Conservation (phyloP, 2,113 vertebrate species). For the Pseudolaguvia tuberculata region DNA sequence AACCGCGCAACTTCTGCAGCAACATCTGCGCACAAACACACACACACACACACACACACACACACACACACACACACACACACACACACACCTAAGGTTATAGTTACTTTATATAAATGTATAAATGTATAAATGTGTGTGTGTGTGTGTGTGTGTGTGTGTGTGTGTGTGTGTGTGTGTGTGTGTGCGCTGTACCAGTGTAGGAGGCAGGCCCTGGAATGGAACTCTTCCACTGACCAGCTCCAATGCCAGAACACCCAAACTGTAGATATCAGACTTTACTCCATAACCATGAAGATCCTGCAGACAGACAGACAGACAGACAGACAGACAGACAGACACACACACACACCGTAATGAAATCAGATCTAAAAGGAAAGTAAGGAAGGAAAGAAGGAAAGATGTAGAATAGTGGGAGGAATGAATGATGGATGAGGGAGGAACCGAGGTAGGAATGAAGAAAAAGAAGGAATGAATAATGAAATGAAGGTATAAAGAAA, state of each 20-base stretch:
- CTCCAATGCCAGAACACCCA: conserved; percentile 95
- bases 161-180: neutral
- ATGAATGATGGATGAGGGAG: too few species aligned
- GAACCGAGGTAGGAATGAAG: neutral
- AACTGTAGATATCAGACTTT: conserved; percentile 96
- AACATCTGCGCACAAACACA: conserved; percentile 76
- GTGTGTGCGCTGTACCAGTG: conserved; percentile 73
- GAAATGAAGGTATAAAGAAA: neutral
- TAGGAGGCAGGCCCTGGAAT: conserved; percentile 91
- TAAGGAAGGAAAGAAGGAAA: neutral
- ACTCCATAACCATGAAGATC: conserved; percentile 94
- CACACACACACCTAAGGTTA: too few species aligned
- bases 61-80: conserved; percentile 6
- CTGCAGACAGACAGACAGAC: conserved; percentile 55
- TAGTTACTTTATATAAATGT: too few species aligned
- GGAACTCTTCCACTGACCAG: conserved; percentile 90
- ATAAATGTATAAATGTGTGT: too few species aligned
- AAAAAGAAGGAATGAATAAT: neutral
- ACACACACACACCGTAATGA: too few species aligned
- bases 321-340: neutral
- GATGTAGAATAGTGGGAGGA: too few species aligned
- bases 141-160: too few species aligned
- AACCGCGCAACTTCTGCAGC: conserved; percentile 91
- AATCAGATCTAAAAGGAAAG: neutral
- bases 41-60: conserved; percentile 21